These are phyloP conservation scores for Ganaspis sp. DNA, from an alignment of 1,140 invertebrate species.

Conservation along the genomic window DNA sequence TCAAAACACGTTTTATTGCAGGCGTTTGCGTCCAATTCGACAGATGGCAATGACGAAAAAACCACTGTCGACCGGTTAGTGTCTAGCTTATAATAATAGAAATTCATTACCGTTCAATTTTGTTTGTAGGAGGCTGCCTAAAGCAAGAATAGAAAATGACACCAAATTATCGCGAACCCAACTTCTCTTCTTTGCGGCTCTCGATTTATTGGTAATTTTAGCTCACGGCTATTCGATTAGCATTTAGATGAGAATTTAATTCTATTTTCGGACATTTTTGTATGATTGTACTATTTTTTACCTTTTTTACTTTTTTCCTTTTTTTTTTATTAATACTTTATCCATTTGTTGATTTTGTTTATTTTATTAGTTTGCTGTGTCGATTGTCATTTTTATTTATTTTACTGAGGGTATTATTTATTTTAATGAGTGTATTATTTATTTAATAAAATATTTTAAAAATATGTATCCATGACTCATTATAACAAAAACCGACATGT, in stretches of 20 bases:
- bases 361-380: no score
- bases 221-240: not conserved
- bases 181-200: not conserved
- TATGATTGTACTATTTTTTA: no score
- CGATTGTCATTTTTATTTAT: no score
- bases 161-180: not conserved
- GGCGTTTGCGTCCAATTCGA: slow-evolving; percentile 26
- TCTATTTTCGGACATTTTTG: no score
- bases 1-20: slow-evolving; percentile 22
- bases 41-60: not conserved
- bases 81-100: slow-evolving; percentile 4
- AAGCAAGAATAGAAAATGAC: slow-evolving; percentile 11
- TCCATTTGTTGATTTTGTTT: no score
- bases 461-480: no score
- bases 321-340: no score
- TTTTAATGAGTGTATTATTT: no score
- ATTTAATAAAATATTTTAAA: no score
- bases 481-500: no score
- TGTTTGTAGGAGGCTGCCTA: not conserved
- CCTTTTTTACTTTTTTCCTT: no score
- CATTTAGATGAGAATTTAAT: not conserved
- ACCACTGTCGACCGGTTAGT: not conserved
- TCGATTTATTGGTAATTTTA: not conserved
- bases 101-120: slow-evolving; percentile 5
- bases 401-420: no score